Evolutionary conservation across 2,797 vertebrate genomes (phyloP), one percentile per base, ranked within the genome.

Genomic region (Nothura maculosa): DNA sequence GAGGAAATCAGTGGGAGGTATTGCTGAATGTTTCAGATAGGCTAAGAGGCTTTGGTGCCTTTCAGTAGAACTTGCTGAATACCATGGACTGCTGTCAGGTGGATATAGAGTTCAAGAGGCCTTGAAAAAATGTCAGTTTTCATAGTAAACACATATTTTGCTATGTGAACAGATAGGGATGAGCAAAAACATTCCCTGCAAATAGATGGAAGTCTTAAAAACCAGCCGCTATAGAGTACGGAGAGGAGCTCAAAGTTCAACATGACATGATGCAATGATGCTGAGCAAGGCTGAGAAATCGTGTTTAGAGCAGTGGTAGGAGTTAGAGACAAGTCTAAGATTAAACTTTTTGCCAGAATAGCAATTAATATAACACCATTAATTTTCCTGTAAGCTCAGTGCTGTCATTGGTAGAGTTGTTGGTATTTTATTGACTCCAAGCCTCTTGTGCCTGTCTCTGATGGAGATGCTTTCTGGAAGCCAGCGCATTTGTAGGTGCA

Each of bases 181-280:
- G 88, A 96, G 62, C 1, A 3, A 61, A 57, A 52, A 67, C 76
- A 76, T 93, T 92, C 81, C 67, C n/a, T 9, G 16, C 38, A 87
- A 77, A n/a, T 25, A 79, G 66, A 60, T 3, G 11, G 10, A 54
- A 81, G 76, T 4, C 70, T 40, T 66, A 76, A 58, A 52, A 32
- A 50, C 10, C 0, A 1, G 20, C 81, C 25, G 6, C 22, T 21
- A 58, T 62, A 32, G 4, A 0, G 4, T 10, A 16, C 13, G 22
- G 32, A 58, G 62, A 0, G 0, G 18, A 80, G 61, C 92, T 86
- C 28, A 21, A n/a, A 32, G 70, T 43, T 90, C 81, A 48, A 32
- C 2, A 0, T 12, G 42, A 13, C 22, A 4, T 0, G 17, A 8
- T 0, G 24, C 4, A 81, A 73, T 1, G 2, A 42, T 61, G 72